phyloP scores from a whole-genome alignment of 2,888 invertebrate species.

The Cryptops parisi region DNA sequence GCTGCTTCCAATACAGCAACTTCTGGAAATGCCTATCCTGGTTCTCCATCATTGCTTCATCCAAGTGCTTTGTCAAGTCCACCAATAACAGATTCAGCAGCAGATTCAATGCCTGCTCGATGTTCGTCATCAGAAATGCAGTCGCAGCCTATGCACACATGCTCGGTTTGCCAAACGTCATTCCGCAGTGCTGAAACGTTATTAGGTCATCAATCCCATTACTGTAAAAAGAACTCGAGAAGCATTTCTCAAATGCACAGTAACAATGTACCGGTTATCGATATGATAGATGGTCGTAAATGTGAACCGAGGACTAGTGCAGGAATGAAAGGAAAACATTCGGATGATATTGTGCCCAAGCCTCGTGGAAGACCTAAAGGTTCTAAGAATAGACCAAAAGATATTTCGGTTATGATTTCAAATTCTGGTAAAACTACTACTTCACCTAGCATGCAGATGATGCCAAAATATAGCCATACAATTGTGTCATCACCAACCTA shows the following conservation, averaged over 20 bases:
- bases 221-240: conserved; percentile 43
- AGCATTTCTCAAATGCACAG: neutral
- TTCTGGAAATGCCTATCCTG: neutral
- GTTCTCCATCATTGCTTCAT: neutral
- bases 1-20: too few species aligned
- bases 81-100: neutral
- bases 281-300: neutral
- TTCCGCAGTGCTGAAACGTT: conserved; percentile 67
- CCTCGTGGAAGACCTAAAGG: conserved; percentile 27
- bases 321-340: neutral
- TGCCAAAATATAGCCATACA: neutral
- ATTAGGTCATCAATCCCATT: conserved; percentile 61
- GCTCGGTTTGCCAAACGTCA: conserved; percentile 59
- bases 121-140: neutral
- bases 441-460: neutral
- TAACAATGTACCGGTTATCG: neutral
- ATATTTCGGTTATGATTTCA: neutral
- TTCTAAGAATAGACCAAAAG: conserved; percentile 24
- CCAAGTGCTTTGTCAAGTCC: neutral
- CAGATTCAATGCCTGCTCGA: neutral
- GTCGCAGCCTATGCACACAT: conserved; percentile 28
- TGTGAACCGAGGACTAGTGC: neutral
- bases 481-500: neutral
- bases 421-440: neutral
- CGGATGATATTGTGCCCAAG: conserved; percentile 18